These are phyloP conservation scores for Lordiphosa mommai DNA, from an alignment of 1,140 invertebrate species.

Conservation along the genomic window DNA sequence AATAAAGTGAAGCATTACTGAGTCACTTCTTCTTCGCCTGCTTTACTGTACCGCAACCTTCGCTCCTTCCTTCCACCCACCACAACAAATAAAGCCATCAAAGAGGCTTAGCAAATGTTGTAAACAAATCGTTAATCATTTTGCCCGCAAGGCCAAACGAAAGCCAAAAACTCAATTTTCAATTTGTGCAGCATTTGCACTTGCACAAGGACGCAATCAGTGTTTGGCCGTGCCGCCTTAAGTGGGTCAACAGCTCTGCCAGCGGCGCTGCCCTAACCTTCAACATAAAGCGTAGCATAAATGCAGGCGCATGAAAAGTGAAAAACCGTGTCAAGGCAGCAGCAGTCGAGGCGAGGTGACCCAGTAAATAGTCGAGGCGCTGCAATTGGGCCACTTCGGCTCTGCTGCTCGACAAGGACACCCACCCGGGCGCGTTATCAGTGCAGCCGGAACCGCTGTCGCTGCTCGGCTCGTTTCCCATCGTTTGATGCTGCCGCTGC, in stretches of 20 bases:
- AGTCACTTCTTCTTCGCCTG: too few relatives aligned
- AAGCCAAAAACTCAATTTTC: slow-evolving; percentile 32
- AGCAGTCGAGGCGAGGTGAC: slow-evolving; percentile 51
- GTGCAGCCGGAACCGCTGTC: slow-evolving; percentile 50
- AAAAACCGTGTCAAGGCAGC: slow-evolving; percentile 67
- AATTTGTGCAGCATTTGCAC: slow-evolving; percentile 30
- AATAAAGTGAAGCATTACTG: too few relatives aligned
- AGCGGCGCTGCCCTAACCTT: slow-evolving; percentile 53
- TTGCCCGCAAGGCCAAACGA: slow-evolving; percentile 26
- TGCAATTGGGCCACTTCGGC: slow-evolving; percentile 9
- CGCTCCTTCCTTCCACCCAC: too few relatives aligned
- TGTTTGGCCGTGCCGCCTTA: slow-evolving; percentile 19
- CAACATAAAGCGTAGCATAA: slow-evolving; percentile 71
- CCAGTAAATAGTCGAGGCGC: slow-evolving; percentile 54
- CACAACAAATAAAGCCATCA: slow-evolving; percentile 2
- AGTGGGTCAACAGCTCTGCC: slow-evolving; percentile 40
- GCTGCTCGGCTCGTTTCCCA: slow-evolving; percentile 26
- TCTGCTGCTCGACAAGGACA: slow-evolving; percentile 35
- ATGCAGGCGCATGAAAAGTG: slow-evolving; percentile 56
- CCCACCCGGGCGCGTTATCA: slow-evolving; percentile 48
- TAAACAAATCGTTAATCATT: slow-evolving; percentile 63
- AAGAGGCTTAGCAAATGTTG: slow-evolving; percentile 18
- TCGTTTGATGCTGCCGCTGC: slow-evolving; percentile 35
- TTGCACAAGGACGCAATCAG: slow-evolving; percentile 56
- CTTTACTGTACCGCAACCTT: too few relatives aligned